Evolutionary conservation across 2,888 invertebrate genomes (phyloP).

Genomic region (Ceriagrion tenellum): DNA sequence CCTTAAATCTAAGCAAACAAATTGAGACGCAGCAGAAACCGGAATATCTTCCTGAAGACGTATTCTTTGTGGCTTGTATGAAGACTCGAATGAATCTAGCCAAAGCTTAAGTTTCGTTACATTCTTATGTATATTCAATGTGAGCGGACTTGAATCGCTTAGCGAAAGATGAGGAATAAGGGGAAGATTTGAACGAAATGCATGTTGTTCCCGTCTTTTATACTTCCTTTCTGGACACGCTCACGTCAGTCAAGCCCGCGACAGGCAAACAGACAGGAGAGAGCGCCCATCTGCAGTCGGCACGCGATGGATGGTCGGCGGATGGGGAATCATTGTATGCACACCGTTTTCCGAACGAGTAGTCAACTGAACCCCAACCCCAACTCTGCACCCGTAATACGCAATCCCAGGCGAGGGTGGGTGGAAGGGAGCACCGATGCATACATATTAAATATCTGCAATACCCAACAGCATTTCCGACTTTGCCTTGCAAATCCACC

Average conservation of each 20-base stretch:
- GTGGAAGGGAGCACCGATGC: too few species aligned
- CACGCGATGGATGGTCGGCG: background rate
- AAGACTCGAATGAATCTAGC: too few species aligned
- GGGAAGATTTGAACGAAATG: background rate
- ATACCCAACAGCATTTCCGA: background rate
- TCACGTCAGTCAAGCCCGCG: background rate
- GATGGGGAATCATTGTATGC: background rate
- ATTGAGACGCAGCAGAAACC: too few species aligned
- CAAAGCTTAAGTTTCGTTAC: too few species aligned
- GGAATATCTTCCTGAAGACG: too few species aligned
- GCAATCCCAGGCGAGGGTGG: background rate
- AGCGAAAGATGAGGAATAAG: background rate
- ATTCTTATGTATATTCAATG: too few species aligned
- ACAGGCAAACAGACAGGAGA: background rate
- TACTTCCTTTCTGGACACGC: background rate
- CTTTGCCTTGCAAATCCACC: background rate
- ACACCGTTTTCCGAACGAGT: background rate
- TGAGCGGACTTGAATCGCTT: background rate
- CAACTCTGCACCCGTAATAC: too few species aligned
- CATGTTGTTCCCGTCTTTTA: background rate
- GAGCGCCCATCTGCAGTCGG: background rate
- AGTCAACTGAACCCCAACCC: background rate
- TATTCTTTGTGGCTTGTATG: too few species aligned
- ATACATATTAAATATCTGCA: background rate
- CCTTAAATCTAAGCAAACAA: too few species aligned